Conservation (phyloP, 2,888 invertebrate species). For the Hypomecis punctinalis region DNA sequence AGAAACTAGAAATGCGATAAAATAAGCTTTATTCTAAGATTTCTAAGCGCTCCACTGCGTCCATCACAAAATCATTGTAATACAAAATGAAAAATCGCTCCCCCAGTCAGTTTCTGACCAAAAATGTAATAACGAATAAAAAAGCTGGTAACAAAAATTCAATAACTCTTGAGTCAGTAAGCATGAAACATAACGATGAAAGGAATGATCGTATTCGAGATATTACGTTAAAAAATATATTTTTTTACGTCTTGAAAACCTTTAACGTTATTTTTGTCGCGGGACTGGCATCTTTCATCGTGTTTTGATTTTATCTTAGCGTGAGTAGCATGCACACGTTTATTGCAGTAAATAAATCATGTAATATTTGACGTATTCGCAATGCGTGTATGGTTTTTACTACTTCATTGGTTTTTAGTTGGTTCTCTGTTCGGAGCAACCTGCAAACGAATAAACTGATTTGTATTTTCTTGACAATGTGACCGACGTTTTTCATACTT, state of each 20-base stretch:
- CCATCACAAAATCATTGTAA: constrained; percentile 4
- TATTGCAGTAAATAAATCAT: too few relatives aligned
- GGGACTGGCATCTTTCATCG: neutral
- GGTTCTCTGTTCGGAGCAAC: too few relatives aligned
- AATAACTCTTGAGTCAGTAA: constrained; percentile 33
- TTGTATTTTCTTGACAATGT: too few relatives aligned
- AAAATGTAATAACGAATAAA: constrained; percentile 31
- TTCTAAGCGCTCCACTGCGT: neutral
- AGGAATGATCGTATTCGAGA: constrained; percentile 31
- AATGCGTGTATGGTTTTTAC: too few relatives aligned
- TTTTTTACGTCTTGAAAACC: constrained; percentile 17
- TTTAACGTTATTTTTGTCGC: constrained; percentile 16
- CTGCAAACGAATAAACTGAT: too few relatives aligned
- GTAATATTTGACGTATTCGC: too few relatives aligned
- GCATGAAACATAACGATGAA: constrained; percentile 31
- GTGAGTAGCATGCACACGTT: neutral
- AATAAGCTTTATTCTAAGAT: neutral
- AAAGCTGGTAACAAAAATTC: constrained; percentile 31
- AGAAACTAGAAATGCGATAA: too few relatives aligned
- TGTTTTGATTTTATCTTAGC: constrained; percentile 12
- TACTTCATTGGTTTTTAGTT: too few relatives aligned
- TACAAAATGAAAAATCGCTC: constrained; percentile 20
- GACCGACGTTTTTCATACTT: too few relatives aligned
- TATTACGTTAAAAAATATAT: constrained; percentile 37
- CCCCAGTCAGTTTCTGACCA: constrained; percentile 10